Evolutionary conservation across 2,888 invertebrate species (phyloP), one percentile per base, ranked within the genome.

Genomic region (Hypomecis atomaria): DNA sequence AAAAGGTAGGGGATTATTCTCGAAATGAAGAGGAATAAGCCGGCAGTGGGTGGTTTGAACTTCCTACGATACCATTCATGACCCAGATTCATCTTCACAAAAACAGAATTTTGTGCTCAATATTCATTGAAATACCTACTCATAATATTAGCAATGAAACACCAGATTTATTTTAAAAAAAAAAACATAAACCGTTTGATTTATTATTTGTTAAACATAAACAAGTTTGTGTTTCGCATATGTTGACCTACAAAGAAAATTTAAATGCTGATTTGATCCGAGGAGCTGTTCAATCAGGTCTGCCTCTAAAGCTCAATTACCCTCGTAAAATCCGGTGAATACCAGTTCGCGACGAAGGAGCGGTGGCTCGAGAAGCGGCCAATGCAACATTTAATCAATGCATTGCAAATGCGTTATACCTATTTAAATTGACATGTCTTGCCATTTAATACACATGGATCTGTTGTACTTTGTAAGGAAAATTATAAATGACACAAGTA

Each of bases 241-340:
- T 37, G 62, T 62, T 62, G 59, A 62, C 62, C 69, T 63, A 65
- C 65, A 65, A 59, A 54, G 36, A 57, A 33, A 57, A 59, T 52
- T 45, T 57, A 47, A 42, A 57, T 45, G 44, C 40, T 40, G 52
- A 53, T 52, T 49, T 36, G 50, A 62, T 58, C 33, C 44, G 38
- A 43, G 53, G 45, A 37, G 53, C 43, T 44, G 50, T 48, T 63
- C 62, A 69, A 65, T 69, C 64, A 65, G 53, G 62, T 58, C 58
- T 44, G 37, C 61, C 43, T 58, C 38, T 59, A 57, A 49, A 62
- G 50, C 59, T 61, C 65, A 63, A 66, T 65, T 69, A 59, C 49
- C 49, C 47, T 65, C 55, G 53, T 66, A 49, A 66, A 59, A 62
- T 62, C 69, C 67, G 60, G 69, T 69, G 49, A 37, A 42, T 64